Evolutionary conservation across 2,888 invertebrate species (phyloP), one percentile per base, ranked within the genome.

Genomic region (Dasypogon diadema): DNA sequence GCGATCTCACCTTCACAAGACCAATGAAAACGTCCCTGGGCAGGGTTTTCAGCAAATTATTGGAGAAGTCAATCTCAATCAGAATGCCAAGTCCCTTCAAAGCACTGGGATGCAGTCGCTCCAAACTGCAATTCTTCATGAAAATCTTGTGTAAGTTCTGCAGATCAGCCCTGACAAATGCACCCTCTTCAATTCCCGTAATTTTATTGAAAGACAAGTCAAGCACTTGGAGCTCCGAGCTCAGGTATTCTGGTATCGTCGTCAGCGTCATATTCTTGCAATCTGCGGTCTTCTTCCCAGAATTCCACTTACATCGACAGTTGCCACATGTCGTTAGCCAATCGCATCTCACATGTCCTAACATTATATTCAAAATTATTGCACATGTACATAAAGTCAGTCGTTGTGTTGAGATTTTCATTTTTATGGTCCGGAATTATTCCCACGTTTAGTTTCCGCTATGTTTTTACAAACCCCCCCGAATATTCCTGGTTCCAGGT

Each of bases 241-340:
- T 93, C 4, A 96, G 87, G 65, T 90, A 90, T 79, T 87, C 88
- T 0, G 96, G 96, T 79, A 96, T 90, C 12, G 89, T 86, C 74
- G 88, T 88, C 60, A 94, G 88, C 14, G 89, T 88, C n/a, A 89
- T 87, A 75, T 89, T 88, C 24, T 89, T 89, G 83, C 96, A 96
- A 79, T 94, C 92, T 0, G 94, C 95, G 30, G 91, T 91, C 83
- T 93, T 94, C 84, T 92, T 93, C 6, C 95, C 95, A 75, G 92
- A 91, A 51, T 91, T 91, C 96, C 96, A 96, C 80, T 92, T 92
- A 85, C 96, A 96, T 82, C 91, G 90, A 87, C 96, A 96, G 26
- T 83, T 81, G 37, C 84, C 84, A 63, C 85, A 85, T 63, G 84
- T 82, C 81, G 83, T 81, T 37, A 84, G 80, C 84, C 85, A 85